A percentile compares a stretch with the other conserved stretches of the same genome.
These are phyloP conservation scores for Norana najaformis DNA, from an alignment of 2,888 invertebrate genomes.

Conservation along the genomic window DNA sequence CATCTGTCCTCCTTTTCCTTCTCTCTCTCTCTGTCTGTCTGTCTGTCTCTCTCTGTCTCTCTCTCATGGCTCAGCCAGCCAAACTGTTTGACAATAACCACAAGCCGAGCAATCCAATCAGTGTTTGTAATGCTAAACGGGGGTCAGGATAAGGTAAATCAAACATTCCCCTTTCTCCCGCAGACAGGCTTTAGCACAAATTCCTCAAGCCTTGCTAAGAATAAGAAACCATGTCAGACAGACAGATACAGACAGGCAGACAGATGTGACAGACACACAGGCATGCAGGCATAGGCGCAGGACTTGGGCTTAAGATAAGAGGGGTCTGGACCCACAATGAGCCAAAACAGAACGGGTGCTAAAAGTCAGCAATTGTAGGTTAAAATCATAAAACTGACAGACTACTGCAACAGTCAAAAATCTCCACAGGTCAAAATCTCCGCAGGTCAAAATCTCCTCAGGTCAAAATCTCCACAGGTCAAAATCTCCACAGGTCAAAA, in stretches of 20 bases:
- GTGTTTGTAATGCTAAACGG: background rate
- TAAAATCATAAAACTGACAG: background rate
- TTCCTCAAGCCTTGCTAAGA: background rate
- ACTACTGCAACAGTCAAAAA: background rate
- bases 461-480: too few relatives aligned
- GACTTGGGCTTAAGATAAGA: background rate
- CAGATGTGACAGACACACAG: background rate
- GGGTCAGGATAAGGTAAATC: constrained; percentile 13
- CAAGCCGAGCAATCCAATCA: background rate
- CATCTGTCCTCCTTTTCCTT: too few relatives aligned
- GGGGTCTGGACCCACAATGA: background rate
- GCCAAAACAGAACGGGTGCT: background rate
- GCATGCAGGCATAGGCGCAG: background rate
- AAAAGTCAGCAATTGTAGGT: background rate
- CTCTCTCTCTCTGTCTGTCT: background rate
- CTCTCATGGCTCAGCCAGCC: background rate
- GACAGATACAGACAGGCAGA: too few relatives aligned
- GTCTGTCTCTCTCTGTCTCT: background rate
- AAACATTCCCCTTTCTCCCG: background rate
- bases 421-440: too few relatives aligned
- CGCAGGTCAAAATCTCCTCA: too few relatives aligned
- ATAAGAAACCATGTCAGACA: background rate
- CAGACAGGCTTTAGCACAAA: background rate
- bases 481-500: too few relatives aligned
- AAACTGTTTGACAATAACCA: background rate